phyloP scores from a whole-genome alignment of 2,113 vertebrate species.

The human region GRCh38 chr2:12429501-12430000 shows the following conservation, averaged over 20 bases:
- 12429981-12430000: background rate
- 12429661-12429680: background rate
- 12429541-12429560: background rate
- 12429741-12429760: no score
- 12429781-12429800: background rate
- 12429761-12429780: background rate
- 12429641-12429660: background rate
- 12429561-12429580: background rate
- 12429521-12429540: background rate
- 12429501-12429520: background rate
- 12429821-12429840: background rate
- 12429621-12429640: background rate
- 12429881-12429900: background rate
- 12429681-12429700: background rate
- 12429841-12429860: background rate
- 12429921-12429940: background rate
- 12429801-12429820: background rate
- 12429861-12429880: background rate
- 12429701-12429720: accelerated
- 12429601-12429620: background rate
- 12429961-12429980: background rate
- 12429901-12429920: background rate
- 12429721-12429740: background rate
- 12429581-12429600: background rate
- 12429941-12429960: background rate